Evolutionary conservation across 2,797 vertebrate species (phyloP).

Genomic region (Sciurus vulgaris): DNA sequence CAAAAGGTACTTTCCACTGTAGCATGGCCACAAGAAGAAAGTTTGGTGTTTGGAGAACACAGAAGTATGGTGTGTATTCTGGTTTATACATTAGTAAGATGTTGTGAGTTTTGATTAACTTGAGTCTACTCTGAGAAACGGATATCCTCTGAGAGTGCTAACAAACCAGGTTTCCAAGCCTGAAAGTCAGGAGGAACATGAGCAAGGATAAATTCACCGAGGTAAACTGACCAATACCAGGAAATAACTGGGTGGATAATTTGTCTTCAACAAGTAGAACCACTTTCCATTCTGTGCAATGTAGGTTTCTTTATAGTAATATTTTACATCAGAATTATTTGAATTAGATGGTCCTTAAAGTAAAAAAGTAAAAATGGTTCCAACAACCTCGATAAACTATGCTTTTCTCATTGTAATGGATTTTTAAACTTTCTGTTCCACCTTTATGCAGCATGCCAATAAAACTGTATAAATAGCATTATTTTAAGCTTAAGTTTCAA

Average conservation of each 20-base stretch:
- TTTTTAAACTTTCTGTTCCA: conserved; percentile 29
- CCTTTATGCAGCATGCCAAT: background rate
- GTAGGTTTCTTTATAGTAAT: background rate
- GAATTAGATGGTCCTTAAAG: background rate
- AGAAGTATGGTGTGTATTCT: background rate
- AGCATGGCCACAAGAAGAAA: background rate
- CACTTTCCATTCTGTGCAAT: background rate
- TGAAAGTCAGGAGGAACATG: background rate
- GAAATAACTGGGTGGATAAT: background rate
- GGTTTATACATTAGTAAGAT: background rate
- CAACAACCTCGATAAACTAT: background rate
- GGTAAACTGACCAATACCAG: background rate
- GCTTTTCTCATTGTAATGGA: background rate
- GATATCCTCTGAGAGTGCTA: background rate
- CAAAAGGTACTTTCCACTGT: background rate
- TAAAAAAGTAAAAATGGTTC: conserved; percentile 12
- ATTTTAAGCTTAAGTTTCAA: conserved; percentile 46
- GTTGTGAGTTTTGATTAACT: background rate
- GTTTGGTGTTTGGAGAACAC: background rate
- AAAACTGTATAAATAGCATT: background rate
- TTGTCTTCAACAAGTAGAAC: background rate
- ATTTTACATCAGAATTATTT: conserved; percentile 39
- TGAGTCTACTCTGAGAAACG: background rate
- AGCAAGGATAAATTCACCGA: background rate
- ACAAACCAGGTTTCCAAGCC: background rate